Percentiles rank a stretch among this genome's conserved stretches.
phyloP scores from a whole-genome alignment of 2,113 vertebrate species.

The Neofelis nebulosa region DNA sequence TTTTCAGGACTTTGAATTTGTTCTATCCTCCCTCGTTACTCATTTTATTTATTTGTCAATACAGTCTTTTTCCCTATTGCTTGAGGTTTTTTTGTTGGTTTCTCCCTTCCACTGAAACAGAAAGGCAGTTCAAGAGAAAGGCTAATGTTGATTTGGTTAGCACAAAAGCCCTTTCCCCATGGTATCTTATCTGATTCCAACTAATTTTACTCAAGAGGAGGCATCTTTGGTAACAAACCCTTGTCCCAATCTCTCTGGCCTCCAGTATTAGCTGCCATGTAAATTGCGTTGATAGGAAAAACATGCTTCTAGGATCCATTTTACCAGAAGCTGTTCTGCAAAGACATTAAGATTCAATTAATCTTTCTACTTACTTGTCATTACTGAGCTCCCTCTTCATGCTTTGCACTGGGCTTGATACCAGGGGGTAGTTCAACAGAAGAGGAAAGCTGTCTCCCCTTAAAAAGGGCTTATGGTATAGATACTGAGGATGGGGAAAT shows the following conservation, averaged over 20 bases:
- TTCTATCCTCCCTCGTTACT: not conserved
- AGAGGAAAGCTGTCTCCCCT: not conserved
- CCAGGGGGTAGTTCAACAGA: not conserved
- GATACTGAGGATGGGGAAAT: not conserved
- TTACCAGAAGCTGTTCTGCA: not conserved
- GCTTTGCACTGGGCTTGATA: not conserved
- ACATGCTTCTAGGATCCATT: not conserved
- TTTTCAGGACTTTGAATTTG: not conserved
- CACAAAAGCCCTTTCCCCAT: slow-evolving; percentile 11
- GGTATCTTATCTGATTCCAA: slow-evolving; percentile 1
- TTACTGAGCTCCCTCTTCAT: not conserved
- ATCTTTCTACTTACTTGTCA: not conserved
- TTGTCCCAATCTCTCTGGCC: not conserved
- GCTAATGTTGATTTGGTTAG: not conserved
- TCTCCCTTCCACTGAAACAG: not conserved
- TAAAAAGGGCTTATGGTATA: not conserved
- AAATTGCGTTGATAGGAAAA: not conserved
- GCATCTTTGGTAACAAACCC: slow-evolving; percentile 35
- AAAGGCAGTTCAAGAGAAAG: slow-evolving; percentile 11
- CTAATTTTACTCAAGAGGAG: slow-evolving; percentile 37
- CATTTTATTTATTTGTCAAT: slow-evolving; percentile 8
- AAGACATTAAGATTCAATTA: not conserved
- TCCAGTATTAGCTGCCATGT: not conserved
- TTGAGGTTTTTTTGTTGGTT: not conserved
- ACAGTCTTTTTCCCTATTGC: not conserved